phyloP scores from a whole-genome alignment of 1,140 invertebrate genomes.

The Odontomachus brunneus region DNA sequence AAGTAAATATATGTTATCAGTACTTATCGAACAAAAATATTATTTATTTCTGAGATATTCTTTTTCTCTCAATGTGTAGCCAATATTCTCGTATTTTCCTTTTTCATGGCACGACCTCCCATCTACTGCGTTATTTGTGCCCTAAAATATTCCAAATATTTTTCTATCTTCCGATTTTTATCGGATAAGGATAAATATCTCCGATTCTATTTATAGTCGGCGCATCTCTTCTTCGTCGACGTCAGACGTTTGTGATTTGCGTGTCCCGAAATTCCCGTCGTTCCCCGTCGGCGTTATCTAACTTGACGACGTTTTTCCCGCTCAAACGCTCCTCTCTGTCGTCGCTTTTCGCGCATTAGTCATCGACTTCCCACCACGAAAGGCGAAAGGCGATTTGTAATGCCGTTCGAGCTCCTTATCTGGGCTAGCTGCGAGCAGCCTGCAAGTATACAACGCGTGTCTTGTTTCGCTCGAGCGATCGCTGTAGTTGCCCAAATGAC shows the following conservation, averaged over 20 bases:
- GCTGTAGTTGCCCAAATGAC: slow-evolving; percentile 53
- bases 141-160: no score
- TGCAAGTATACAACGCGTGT: slow-evolving; percentile 62
- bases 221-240: no score
- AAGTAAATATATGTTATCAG: no score
- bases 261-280: slow-evolving; percentile 61
- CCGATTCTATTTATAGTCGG: no score
- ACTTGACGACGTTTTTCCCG: neutral
- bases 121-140: no score
- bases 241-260: neutral
- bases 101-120: no score
- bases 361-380: slow-evolving; percentile 41
- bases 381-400: slow-evolving; percentile 65
- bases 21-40: no score
- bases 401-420: slow-evolving; percentile 4
- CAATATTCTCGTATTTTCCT: no score
- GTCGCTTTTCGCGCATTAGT: slow-evolving; percentile 64
- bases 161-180: no score
- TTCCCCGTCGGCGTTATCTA: slow-evolving; percentile 61
- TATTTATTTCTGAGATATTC: no score
- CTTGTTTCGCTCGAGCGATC: slow-evolving; percentile 69
- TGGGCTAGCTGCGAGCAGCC: neutral
- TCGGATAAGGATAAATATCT: no score
- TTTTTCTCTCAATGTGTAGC: no score
- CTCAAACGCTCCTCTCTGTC: slow-evolving; percentile 3